These are phyloP conservation scores for Abrostola tripartita DNA, from an alignment of 2,888 invertebrate species.

Conservation along the genomic window DNA sequence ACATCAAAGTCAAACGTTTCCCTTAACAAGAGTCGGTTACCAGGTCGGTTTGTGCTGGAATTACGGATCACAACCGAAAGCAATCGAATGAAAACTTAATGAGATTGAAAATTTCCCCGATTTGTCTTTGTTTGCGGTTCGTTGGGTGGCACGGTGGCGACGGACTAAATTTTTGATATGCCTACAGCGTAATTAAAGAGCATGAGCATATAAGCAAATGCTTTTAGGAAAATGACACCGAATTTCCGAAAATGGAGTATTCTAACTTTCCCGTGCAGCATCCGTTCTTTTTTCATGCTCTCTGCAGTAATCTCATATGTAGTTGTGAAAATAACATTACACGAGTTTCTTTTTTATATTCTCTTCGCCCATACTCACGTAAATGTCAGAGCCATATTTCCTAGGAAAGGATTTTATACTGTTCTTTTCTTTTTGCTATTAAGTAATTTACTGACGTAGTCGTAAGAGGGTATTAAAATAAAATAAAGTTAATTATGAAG, in stretches of 20 bases:
- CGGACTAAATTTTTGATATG: conserved; percentile 55
- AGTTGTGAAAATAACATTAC: conserved; percentile 36
- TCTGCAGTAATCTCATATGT: conserved; percentile 40
- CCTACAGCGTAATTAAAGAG: conserved; percentile 45
- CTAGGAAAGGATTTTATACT: neutral
- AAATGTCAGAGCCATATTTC: neutral
- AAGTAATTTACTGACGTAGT: too few relatives aligned
- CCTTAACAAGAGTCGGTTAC: conserved; percentile 45
- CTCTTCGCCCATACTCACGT: conserved; percentile 13
- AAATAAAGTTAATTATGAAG: too few relatives aligned
- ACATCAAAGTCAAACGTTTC: conserved; percentile 48
- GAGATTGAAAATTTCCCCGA: conserved; percentile 64
- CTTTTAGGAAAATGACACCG: conserved; percentile 21
- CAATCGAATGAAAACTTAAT: conserved; percentile 64
- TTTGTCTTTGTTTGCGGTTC: conserved; percentile 64
- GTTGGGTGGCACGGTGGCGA: conserved; percentile 29
- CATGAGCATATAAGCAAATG: conserved; percentile 14
- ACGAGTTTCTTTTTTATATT: conserved; percentile 35
- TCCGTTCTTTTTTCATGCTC: conserved; percentile 30
- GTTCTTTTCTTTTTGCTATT: neutral
- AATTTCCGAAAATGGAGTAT: conserved; percentile 13
- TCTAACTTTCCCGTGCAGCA: conserved; percentile 1
- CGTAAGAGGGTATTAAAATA: too few relatives aligned
- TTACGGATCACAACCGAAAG: conserved; percentile 48
- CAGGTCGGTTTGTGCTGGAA: conserved; percentile 55